Evolutionary conservation across 2,888 invertebrate genomes (phyloP).

Genomic region (Nephrocerus scutellatus): DNA sequence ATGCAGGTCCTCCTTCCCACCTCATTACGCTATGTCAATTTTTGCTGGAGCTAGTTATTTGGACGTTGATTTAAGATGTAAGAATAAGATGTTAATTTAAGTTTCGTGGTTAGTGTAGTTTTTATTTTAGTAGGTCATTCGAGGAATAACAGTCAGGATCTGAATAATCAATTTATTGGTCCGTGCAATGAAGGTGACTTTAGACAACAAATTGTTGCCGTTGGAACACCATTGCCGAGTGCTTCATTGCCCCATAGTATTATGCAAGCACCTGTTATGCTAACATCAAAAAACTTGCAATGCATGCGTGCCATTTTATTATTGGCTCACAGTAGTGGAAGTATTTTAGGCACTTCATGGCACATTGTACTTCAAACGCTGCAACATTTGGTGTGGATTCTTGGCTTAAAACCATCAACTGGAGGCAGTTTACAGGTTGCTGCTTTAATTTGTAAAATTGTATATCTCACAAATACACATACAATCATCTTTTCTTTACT

Average conservation of each 20-base stretch:
- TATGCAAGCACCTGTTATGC: constrained; percentile 67
- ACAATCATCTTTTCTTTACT: too few species aligned
- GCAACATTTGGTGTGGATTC: constrained; percentile 88
- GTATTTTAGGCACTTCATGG: constrained; percentile 89
- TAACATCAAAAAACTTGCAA: constrained; percentile 95
- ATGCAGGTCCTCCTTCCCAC: constrained; percentile 93
- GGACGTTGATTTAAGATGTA: constrained; percentile 48
- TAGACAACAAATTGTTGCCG: constrained; percentile 90
- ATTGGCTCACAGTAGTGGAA: constrained; percentile 86
- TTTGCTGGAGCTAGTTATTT: constrained; percentile 58
- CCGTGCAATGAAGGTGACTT: constrained; percentile 62
- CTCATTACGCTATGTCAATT: constrained; percentile 87
- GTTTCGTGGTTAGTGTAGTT: constrained; percentile 4
- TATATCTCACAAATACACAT: too few species aligned
- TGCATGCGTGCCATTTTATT: constrained; percentile 88
- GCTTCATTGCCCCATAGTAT: constrained; percentile 67
- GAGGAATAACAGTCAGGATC: constrained; percentile 50
- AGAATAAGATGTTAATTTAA: constrained; percentile 5
- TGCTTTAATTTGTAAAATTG: too few species aligned
- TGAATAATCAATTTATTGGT: constrained; percentile 50
- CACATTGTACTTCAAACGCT: constrained; percentile 90
- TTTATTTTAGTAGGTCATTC: constrained; percentile 44
- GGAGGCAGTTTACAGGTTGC: constrained; percentile 81
- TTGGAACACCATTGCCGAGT: constrained; percentile 89
- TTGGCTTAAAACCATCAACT: constrained; percentile 90